A percentile compares a stretch with the other conserved stretches of the same genome.
phyloP scores from a whole-genome alignment of 2,797 vertebrate genomes.

The Oreonectes daqikongensis region DNA sequence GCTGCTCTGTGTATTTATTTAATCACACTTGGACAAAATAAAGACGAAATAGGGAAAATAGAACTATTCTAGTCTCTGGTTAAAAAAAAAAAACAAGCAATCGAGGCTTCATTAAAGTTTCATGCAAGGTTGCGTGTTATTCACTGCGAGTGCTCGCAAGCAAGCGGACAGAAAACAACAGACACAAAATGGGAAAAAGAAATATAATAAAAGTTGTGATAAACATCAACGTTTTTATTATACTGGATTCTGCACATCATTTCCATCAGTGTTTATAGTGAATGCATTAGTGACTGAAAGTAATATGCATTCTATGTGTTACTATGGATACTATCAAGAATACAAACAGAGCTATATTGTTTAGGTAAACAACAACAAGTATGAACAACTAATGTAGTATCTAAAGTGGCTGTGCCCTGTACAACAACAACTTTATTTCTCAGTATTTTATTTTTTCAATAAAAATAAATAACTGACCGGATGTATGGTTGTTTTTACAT shows the following conservation, averaged over 20 bases:
- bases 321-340: too few relatives aligned
- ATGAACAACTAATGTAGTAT: too few relatives aligned
- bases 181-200: constrained; percentile 25
- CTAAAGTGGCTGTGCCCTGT: too few relatives aligned
- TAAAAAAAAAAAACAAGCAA: constrained; percentile 18
- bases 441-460: too few relatives aligned
- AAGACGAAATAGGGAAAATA: neutral
- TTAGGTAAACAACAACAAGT: too few relatives aligned
- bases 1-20: neutral
- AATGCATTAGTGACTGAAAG: too few relatives aligned
- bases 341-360: too few relatives aligned
- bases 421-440: too few relatives aligned
- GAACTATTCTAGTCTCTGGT: constrained; percentile 15
- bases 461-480: too few relatives aligned
- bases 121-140: constrained; percentile 42
- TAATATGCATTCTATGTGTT: too few relatives aligned
- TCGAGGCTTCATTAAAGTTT: constrained; percentile 41
- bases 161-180: constrained; percentile 51
- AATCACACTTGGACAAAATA: neutral
- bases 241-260: neutral
- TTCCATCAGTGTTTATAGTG: too few relatives aligned
- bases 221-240: neutral
- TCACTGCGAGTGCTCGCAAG: constrained; percentile 27
- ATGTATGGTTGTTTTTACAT: too few relatives aligned
- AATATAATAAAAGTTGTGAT: neutral